phyloP scores from a whole-genome alignment of 2,797 vertebrate species.

The Myotis findleyi region DNA sequence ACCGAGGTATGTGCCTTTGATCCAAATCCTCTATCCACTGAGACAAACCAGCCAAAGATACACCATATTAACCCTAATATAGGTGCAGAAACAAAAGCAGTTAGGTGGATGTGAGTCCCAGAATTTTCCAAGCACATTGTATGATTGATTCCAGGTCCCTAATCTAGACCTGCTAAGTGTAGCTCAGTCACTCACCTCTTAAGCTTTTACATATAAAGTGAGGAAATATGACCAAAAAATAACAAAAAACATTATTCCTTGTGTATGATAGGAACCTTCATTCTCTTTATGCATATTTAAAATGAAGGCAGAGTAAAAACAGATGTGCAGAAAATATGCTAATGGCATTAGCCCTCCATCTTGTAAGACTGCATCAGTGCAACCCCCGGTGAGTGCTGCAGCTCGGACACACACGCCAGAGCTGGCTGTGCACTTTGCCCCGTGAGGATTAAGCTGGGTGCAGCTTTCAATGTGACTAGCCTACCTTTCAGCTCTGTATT shows the following conservation, averaged over 20 bases:
- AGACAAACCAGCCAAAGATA: neutral
- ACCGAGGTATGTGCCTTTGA: too few relatives aligned
- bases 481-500: neutral
- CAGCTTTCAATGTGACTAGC: neutral
- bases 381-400: neutral
- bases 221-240: constrained; percentile 28
- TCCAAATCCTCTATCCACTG: too few relatives aligned
- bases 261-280: neutral
- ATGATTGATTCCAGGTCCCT: neutral
- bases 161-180: neutral
- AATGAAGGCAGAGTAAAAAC: constrained; percentile 30
- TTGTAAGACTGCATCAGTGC: neutral
- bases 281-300: neutral
- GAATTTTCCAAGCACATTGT: neutral
- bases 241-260: constrained; percentile 2
- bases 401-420: neutral
- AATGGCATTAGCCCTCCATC: neutral
- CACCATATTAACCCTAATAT: neutral
- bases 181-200: neutral
- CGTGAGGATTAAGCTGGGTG: neutral
- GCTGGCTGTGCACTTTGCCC: neutral
- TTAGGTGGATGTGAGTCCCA: neutral
- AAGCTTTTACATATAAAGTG: constrained; percentile 2
- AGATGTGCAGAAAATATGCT: neutral
- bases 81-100: neutral